Evolutionary conservation across 2,113 vertebrate genomes (phyloP).

Genomic region (Datnioides undecimradiatus): DNA sequence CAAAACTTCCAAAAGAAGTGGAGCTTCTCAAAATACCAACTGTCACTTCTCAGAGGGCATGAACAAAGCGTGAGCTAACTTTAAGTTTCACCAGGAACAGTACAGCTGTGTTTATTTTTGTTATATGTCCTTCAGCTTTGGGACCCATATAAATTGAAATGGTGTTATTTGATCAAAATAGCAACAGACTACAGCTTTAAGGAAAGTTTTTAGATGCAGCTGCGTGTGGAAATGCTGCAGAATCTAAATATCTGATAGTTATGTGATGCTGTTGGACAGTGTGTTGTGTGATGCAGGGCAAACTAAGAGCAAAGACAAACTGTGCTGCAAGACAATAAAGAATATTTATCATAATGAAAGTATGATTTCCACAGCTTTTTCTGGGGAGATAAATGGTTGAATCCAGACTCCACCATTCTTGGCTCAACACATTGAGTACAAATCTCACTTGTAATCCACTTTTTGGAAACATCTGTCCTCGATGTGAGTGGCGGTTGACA

Average conservation of each 20-base stretch:
- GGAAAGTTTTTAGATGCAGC: constrained; percentile 5
- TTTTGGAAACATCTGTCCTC: background rate
- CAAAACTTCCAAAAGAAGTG: background rate
- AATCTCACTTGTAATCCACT: background rate
- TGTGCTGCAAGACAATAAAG: too few relatives aligned
- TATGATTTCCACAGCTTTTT: background rate
- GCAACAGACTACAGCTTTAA: constrained; percentile 12
- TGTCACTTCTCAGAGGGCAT: constrained; percentile 20
- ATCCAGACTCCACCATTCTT: background rate
- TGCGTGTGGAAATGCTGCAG: background rate
- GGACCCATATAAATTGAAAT: constrained; percentile 38
- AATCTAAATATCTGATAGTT: background rate
- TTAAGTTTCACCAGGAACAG: constrained; percentile 33
- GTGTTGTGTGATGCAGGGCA: too few relatives aligned
- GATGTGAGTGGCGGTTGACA: background rate
- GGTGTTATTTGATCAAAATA: constrained; percentile 46
- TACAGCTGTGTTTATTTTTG: constrained; percentile 51
- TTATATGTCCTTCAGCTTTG: constrained; percentile 28
- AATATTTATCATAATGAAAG: too few relatives aligned
- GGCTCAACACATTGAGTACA: background rate
- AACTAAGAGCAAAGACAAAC: too few relatives aligned
- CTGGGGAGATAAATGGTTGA: background rate
- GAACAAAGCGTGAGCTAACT: constrained; percentile 22
- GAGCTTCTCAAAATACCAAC: constrained; percentile 28
- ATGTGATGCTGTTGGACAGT: too few relatives aligned